Base-by-base conservation (phyloP, 2,888 invertebrate species). In the Rhopalosiphum nymphaeae region DNA sequence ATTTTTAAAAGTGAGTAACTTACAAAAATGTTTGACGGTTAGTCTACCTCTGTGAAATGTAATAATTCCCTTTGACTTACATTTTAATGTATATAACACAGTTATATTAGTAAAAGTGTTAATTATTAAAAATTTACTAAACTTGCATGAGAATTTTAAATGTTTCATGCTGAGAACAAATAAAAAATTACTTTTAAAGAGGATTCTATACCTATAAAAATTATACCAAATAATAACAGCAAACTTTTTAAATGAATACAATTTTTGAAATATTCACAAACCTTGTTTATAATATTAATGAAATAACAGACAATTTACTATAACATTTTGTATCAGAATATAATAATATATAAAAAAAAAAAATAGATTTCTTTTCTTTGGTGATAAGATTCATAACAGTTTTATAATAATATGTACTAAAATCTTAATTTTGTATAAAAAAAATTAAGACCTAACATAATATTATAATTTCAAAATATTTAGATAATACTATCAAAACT, bases 251-350 rank as follows among this genome's bases (percentile, higher is more conserved):
- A 56, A 89, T 89, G 36, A 89, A 89, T 89, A 89, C 10, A n/a
- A 89, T 56, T 89, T 89, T 89, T 89, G 56, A 89, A 56, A 89
- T 56, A 89, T 89, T 56, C 89, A 89, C 89, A 89, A 89, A 89
- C 56, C 36, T 89, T 89, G 89, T 89, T 89, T 21, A 89, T 89
- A 89, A 56, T 89, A 56, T 89, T 89, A 89, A 56, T 56, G 89
- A 89, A 56, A 89, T 89, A 89, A 56, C 56, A 57, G 89, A 89
- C 88, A 88, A 88, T 88, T 88, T 88, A 53, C 53, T 49, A 87
- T 87, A 87, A 87, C 88, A 88, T 88, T 53, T 88, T 53, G 88
- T 88, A 88, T 53, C 88, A 88, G 53, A 89, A 56, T 56, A 89
- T 89, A 89, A 89, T 89, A 89, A 56, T 56, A 89, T 56, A 56